Conservation (phyloP, 2,797 vertebrate genomes). For the Pitangus sulphuratus region DNA sequence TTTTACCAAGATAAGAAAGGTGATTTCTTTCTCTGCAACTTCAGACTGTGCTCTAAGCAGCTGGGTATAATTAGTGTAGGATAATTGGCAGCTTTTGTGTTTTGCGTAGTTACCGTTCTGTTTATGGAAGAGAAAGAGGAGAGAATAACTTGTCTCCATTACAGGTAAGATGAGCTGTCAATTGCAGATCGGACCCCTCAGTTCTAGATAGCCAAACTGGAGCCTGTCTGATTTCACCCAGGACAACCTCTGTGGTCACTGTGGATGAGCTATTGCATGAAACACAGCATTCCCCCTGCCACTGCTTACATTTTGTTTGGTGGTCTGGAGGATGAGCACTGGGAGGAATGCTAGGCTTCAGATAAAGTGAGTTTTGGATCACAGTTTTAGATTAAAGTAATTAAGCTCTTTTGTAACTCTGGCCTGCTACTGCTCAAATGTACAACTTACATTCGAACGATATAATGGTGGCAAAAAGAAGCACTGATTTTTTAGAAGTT, state of each 20-base stretch:
- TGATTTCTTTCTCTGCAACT: neutral
- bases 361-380: neutral
- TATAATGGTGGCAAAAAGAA: neutral
- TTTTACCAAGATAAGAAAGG: neutral
- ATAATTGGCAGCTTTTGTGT: neutral
- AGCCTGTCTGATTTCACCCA: neutral
- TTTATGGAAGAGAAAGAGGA: neutral
- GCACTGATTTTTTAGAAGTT: neutral
- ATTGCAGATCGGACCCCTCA: neutral
- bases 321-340: neutral
- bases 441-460: neutral
- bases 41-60: neutral
- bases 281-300: accelerated
- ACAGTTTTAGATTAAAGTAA: neutral
- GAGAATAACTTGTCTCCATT: neutral
- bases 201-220: neutral
- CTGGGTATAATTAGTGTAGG: neutral
- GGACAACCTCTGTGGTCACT: neutral
- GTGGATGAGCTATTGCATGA: neutral
- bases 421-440: neutral
- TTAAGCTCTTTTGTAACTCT: neutral
- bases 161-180: neutral
- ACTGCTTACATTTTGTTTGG: neutral
- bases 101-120: neutral
- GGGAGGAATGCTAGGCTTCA: neutral